Percentiles rank a stretch among this genome's conserved stretches.
Evolutionary conservation across 1,140 invertebrate genomes (phyloP).

Genomic region (Melitaea cinxia): DNA sequence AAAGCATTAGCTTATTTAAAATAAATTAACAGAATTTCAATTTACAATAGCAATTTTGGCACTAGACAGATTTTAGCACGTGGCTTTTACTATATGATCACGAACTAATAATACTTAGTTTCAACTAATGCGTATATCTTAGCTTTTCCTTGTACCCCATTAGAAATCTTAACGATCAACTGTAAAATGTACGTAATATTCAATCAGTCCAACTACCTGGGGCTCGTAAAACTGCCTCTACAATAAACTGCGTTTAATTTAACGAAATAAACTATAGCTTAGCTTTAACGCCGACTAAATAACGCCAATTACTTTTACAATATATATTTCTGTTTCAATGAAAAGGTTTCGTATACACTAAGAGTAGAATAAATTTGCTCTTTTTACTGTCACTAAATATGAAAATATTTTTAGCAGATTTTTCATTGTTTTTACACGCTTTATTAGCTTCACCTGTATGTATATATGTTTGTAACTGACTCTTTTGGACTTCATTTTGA

Average conservation of each 20-base stretch:
- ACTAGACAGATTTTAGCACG: too few relatives aligned
- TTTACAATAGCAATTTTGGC: too few relatives aligned
- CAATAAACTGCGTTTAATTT: conserved; percentile 23
- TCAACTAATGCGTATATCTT: background rate
- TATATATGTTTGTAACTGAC: too few relatives aligned
- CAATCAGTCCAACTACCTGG: background rate
- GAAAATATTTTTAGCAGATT: too few relatives aligned
- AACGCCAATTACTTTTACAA: conserved; percentile 11
- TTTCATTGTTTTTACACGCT: too few relatives aligned
- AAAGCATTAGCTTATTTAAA: too few relatives aligned
- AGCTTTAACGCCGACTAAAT: background rate
- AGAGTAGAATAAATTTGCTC: background rate
- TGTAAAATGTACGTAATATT: conserved; percentile 9
- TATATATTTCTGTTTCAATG: background rate
- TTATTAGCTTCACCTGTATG: too few relatives aligned
- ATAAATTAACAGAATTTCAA: too few relatives aligned
- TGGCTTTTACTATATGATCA: too few relatives aligned
- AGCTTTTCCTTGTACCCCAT: background rate
- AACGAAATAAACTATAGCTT: conserved; percentile 11
- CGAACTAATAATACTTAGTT: too few relatives aligned
- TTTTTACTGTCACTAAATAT: too few relatives aligned
- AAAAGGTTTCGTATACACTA: background rate
- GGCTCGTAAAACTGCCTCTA: conserved; percentile 13
- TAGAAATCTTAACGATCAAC: conserved; percentile 7
- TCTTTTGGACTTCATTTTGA: too few relatives aligned